Conservation (phyloP, 2,797 vertebrate species). For the Lepus townsendii region DNA sequence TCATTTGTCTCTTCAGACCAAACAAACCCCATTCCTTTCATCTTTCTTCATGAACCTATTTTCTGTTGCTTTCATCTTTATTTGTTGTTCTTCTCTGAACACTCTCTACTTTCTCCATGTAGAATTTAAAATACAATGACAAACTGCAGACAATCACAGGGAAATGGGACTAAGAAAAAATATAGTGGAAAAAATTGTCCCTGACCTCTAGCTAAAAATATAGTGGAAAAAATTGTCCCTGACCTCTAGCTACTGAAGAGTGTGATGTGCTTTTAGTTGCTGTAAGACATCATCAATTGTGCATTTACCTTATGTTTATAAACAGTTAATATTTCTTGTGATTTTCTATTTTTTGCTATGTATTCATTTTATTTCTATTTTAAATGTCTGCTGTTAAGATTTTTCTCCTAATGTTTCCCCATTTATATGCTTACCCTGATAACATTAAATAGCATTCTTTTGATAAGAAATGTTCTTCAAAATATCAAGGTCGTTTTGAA, state of each 20-base stretch:
- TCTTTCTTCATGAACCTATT: constrained; percentile 57
- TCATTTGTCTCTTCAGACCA: constrained; percentile 35
- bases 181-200: not conserved
- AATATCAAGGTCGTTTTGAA: constrained; percentile 58
- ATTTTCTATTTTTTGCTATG: not conserved
- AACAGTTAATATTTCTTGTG: not conserved
- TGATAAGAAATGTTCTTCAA: constrained; percentile 60
- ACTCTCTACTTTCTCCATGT: constrained; percentile 32
- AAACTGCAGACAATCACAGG: constrained; percentile 15
- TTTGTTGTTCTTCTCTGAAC: constrained; percentile 35
- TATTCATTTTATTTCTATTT: constrained; percentile 24
- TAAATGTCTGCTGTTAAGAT: constrained; percentile 50
- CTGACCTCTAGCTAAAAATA: not conserved
- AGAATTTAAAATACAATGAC: constrained; percentile 60
- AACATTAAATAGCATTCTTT: constrained; percentile 59
- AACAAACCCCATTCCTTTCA: constrained; percentile 56
- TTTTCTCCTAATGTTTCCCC: constrained; percentile 43
- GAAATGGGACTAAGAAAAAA: constrained; percentile 22
- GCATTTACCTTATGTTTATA: constrained; percentile 34
- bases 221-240: not conserved
- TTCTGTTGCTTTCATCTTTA: constrained; percentile 70
- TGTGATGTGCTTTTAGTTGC: not conserved
- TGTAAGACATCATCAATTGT: not conserved
- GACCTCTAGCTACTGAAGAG: not conserved
- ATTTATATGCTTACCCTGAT: constrained; percentile 43